phyloP scores from a whole-genome alignment of 23 tunicate species.

The Clavelina lepadiformis region DNA sequence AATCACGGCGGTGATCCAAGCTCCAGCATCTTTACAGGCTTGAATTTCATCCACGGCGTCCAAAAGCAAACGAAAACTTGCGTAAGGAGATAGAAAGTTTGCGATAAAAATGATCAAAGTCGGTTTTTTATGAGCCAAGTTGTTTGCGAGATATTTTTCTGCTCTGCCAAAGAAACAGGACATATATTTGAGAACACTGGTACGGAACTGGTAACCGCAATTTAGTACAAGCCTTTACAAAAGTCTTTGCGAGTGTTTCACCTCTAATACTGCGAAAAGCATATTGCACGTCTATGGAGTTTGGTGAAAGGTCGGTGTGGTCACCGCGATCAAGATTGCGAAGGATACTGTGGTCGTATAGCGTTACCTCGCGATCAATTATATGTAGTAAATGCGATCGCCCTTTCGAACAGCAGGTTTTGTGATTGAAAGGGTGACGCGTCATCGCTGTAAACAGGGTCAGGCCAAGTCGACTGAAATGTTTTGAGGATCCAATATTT shows the following conservation, averaged over 20 bases:
- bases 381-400: slow-evolving; percentile 10
- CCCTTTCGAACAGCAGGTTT: slow-evolving; percentile 42
- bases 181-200: background rate
- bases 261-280: slow-evolving; percentile 45
- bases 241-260: background rate
- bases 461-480: slow-evolving; percentile 30
- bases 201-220: background rate
- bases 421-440: slow-evolving; percentile 26
- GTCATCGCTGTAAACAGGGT: slow-evolving; percentile 46
- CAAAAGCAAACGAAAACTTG: slow-evolving; percentile 47
- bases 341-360: slow-evolving; percentile 12
- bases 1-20: slow-evolving; percentile 32
- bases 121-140: slow-evolving; percentile 48
- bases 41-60: slow-evolving; percentile 48
- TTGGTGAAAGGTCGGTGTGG: slow-evolving; percentile 51
- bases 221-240: background rate
- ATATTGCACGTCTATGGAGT: slow-evolving; percentile 37
- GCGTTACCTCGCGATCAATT: slow-evolving; percentile 10
- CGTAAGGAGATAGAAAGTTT: slow-evolving; percentile 63
- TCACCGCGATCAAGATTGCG: slow-evolving; percentile 26
- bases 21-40: slow-evolving; percentile 56
- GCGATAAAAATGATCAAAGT: slow-evolving; percentile 47
- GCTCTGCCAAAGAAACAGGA: background rate
- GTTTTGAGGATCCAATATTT: slow-evolving; percentile 2
- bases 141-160: slow-evolving; percentile 39